Evolutionary conservation across 2,888 invertebrate species (phyloP), one percentile per base, ranked within the genome.

Genomic region (Rapana venosa): DNA sequence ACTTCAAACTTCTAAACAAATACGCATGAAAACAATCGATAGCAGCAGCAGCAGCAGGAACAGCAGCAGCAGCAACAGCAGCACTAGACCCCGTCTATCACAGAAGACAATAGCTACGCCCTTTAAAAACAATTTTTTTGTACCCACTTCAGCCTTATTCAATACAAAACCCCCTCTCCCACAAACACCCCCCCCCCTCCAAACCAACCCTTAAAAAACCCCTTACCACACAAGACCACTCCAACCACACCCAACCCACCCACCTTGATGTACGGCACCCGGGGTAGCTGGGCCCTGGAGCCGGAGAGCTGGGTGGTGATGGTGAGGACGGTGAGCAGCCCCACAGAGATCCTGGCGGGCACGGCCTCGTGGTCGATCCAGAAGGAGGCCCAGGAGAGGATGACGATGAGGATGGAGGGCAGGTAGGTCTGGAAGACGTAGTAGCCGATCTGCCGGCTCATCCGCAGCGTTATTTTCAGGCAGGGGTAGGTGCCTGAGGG

Each of bases 351-450:
- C 36, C 93, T 90, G 32, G 93, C 93, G 11, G 93, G 93, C 30
- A 93, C 92, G 17, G 93, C 92, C 47, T 92, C 92, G 83, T 91
- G 90, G 90, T 93, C 93, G 61, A 93, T 90, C 93, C 93, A 93
- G 90, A 93, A 93, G 84, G 93, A 92, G 15, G 92, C 90, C 93
- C 93, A 93, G 70, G 92, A 92, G 58, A 93, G 90, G 81, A 93
- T 90, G 35, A 93, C 93, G 61, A 95, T 95, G 30, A 95, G 93
- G 70, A 94, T 91, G 97, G 99, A 99, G 89, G 99, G 99, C 96
- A 99, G 98, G 97, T 99, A 99, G 97, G 99, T 98, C 97, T 99
- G 99, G 96, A 99, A 99, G 96, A 99, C 97, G 97, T 99, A 99
- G 97, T 99, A 99, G 97, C 98, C 98, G 98, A 99, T 99, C 97